Conservation (phyloP, 2,888 invertebrate species). For the Meiosimyza decipiens region DNA sequence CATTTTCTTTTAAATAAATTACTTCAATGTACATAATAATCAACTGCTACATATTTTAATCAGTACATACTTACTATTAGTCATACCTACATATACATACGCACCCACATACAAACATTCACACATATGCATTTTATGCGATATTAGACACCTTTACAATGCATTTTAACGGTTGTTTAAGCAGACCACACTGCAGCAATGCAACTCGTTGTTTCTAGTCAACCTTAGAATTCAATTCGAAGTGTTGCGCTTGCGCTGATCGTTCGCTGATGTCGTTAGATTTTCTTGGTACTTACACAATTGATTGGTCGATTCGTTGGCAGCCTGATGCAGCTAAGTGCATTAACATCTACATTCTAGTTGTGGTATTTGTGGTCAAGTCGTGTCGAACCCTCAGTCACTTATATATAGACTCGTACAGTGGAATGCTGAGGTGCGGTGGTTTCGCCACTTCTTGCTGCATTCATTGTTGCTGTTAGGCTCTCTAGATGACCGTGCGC, state of each 20-base stretch:
- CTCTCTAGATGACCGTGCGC: conserved; percentile 20
- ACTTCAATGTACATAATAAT: conserved; percentile 14
- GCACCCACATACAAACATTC: neutral
- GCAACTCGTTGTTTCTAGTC: neutral
- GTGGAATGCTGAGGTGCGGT: conserved; percentile 36
- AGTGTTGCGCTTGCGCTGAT: neutral
- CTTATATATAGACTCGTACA: neutral
- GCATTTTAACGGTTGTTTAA: conserved; percentile 30
- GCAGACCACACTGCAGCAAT: conserved; percentile 5
- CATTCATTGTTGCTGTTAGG: neutral
- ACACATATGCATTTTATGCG: neutral
- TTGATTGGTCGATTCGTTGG: conserved; percentile 5
- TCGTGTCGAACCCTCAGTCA: conserved; percentile 10
- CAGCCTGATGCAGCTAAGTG: conserved; percentile 9
- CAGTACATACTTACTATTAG: conserved; percentile 6
- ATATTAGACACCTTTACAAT: conserved; percentile 2
- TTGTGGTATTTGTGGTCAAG: conserved; percentile 30
- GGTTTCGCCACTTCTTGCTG: neutral
- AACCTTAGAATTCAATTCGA: conserved; percentile 16
- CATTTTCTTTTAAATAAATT: neutral
- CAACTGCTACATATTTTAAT: conserved; percentile 25
- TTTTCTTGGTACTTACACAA: conserved; percentile 18
- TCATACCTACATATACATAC: neutral
- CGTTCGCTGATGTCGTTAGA: conserved; percentile 15
- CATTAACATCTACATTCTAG: conserved; percentile 19